Evolutionary conservation across 1,140 invertebrate genomes (phyloP).

Genomic region (Rhopalosiphum maidis): DNA sequence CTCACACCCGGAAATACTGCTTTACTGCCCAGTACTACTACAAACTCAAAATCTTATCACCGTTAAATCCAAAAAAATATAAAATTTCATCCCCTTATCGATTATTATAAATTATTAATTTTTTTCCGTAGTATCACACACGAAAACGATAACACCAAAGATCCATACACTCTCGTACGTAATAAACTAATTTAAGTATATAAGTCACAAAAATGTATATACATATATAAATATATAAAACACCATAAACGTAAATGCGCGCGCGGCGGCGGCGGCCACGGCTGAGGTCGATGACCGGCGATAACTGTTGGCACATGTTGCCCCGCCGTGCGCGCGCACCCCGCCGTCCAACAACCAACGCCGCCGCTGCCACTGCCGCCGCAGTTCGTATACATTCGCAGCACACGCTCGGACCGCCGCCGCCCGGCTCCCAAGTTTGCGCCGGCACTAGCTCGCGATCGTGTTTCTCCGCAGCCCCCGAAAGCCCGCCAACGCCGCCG

Average conservation of each 20-base stretch:
- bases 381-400: conserved; percentile 52
- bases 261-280: conserved; percentile 30
- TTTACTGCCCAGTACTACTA: neutral
- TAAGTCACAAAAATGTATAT: neutral
- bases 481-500: conserved; percentile 50
- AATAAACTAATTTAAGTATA: neutral
- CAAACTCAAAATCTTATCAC: neutral
- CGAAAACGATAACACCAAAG: neutral
- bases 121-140: neutral
- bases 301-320: conserved; percentile 58
- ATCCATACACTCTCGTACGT: neutral
- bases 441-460: conserved; percentile 50
- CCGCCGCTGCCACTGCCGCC: neutral
- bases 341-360: conserved; percentile 9
- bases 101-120: neutral
- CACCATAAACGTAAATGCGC: conserved; percentile 47
- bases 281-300: conserved; percentile 53
- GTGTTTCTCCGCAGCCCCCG: conserved; percentile 17
- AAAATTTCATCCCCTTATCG: neutral
- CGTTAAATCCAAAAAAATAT: no score
- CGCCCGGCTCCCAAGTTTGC: conserved; percentile 54
- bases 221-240: neutral
- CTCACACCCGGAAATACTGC: neutral
- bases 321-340: conserved; percentile 57
- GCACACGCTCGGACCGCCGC: conserved; percentile 54